phyloP scores from a whole-genome alignment of 2,888 invertebrate species.

The Aricia artaxerxes region DNA sequence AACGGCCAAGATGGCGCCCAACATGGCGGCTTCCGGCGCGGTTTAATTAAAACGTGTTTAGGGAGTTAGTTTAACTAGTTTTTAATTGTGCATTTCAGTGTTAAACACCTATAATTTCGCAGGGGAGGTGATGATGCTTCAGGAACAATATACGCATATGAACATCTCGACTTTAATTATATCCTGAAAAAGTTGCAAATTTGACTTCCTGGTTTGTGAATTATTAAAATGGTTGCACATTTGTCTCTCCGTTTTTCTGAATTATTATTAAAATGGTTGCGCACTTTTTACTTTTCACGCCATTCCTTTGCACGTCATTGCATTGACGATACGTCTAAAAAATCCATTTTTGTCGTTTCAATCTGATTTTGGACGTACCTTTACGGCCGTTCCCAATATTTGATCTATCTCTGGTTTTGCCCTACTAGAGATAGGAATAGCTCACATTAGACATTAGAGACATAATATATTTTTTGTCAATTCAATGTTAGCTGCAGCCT shows the following conservation, averaged over 20 bases:
- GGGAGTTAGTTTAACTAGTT: slow-evolving; percentile 52
- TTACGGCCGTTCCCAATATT: too few species aligned
- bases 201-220: not conserved
- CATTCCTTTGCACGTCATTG: not conserved
- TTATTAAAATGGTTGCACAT: not conserved
- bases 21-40: slow-evolving; percentile 72
- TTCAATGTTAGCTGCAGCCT: too few species aligned
- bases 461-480: too few species aligned
- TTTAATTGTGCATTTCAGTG: slow-evolving; percentile 47
- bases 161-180: slow-evolving; percentile 2
- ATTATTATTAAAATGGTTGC: not conserved
- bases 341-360: too few species aligned
- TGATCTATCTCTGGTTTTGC: too few species aligned
- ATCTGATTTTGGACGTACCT: too few species aligned
- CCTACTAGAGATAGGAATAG: too few species aligned
- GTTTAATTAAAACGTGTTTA: slow-evolving; percentile 76
- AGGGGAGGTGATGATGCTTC: slow-evolving; percentile 14
- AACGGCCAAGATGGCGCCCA: slow-evolving; percentile 75
- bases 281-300: too few species aligned
- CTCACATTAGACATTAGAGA: too few species aligned
- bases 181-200: not conserved
- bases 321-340: not conserved
- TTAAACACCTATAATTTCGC: slow-evolving; percentile 32
- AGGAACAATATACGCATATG: not conserved
- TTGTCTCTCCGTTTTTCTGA: not conserved